Evolutionary conservation across 2,113 vertebrate genomes (phyloP).

Genomic region (Catharus fuscescens): DNA sequence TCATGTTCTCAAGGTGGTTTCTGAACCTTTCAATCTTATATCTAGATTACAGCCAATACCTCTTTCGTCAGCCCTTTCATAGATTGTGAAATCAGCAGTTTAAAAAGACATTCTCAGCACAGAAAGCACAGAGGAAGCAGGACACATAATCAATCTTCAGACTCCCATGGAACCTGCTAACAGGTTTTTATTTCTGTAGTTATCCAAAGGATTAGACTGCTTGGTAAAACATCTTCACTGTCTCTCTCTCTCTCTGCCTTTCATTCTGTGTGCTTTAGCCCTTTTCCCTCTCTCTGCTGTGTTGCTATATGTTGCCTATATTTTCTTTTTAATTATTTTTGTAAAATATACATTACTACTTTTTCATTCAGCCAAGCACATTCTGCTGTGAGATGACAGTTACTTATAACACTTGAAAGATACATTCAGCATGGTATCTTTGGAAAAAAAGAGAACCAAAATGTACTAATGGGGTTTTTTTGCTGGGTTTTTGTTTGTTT

Average conservation of each 20-base stretch:
- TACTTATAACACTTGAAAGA: neutral
- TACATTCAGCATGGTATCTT: neutral
- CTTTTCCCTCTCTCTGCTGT: neutral
- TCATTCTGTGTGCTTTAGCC: neutral
- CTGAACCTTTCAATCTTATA: conserved; percentile 35
- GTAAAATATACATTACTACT: neutral
- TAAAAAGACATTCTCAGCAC: conserved; percentile 50
- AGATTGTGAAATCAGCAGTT: conserved; percentile 54
- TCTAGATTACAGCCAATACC: neutral
- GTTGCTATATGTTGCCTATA: neutral
- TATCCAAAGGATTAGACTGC: neutral
- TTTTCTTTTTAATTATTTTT: conserved; percentile 3
- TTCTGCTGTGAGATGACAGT: neutral
- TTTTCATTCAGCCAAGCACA: neutral
- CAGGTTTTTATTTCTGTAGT: conserved; percentile 7
- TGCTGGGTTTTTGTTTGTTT: neutral
- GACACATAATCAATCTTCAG: conserved; percentile 55
- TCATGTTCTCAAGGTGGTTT: conserved; percentile 40
- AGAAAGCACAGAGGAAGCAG: neutral
- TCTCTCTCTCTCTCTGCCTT: neutral
- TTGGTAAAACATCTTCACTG: neutral
- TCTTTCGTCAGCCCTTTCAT: neutral
- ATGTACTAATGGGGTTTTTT: neutral
- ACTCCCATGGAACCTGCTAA: neutral
- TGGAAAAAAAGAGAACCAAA: neutral